Percentiles rank a stretch among this genome's conserved stretches.
Conservation (phyloP, 1,140 invertebrate species). For the Euglossa dilemma region DNA sequence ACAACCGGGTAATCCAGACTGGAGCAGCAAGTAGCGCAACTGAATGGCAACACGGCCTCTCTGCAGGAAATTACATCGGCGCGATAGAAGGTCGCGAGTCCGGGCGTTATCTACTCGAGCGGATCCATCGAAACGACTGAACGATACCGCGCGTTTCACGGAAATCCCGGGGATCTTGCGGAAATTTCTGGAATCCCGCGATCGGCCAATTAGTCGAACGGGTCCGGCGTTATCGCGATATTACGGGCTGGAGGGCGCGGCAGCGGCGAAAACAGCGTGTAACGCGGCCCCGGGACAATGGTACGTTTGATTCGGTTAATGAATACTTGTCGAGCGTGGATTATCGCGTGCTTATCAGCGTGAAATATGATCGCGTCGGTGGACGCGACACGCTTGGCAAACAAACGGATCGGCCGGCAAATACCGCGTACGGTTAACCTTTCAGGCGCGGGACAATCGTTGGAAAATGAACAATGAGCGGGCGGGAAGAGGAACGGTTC, state of each 20-base stretch:
- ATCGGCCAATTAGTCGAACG: not conserved
- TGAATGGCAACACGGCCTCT: too few relatives aligned
- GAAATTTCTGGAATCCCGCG: slow-evolving; percentile 1
- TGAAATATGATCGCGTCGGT: slow-evolving; percentile 18
- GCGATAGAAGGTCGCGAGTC: not conserved
- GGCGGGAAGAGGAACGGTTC: not conserved
- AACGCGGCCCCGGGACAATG: not conserved
- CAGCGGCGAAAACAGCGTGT: not conserved
- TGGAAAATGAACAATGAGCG: slow-evolving; percentile 14
- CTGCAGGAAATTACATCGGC: not conserved
- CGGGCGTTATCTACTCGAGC: not conserved
- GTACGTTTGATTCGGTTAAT: slow-evolving; percentile 27
- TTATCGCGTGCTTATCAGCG: slow-evolving; percentile 17
- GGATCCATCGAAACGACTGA: not conserved
- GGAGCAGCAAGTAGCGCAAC: too few relatives aligned
- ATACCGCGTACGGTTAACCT: slow-evolving; percentile 16
- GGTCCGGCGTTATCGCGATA: not conserved
- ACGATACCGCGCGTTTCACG: not conserved
- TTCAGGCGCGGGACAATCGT: slow-evolving; percentile 4
- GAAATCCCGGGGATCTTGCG: not conserved
- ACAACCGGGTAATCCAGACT: too few relatives aligned
- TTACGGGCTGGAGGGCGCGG: not conserved
- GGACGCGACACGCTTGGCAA: not conserved
- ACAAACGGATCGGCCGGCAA: slow-evolving; percentile 1
- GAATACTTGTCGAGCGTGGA: slow-evolving; percentile 23